phyloP scores from a whole-genome alignment of 2,888 invertebrate genomes.

The Tyria jacobaeae region DNA sequence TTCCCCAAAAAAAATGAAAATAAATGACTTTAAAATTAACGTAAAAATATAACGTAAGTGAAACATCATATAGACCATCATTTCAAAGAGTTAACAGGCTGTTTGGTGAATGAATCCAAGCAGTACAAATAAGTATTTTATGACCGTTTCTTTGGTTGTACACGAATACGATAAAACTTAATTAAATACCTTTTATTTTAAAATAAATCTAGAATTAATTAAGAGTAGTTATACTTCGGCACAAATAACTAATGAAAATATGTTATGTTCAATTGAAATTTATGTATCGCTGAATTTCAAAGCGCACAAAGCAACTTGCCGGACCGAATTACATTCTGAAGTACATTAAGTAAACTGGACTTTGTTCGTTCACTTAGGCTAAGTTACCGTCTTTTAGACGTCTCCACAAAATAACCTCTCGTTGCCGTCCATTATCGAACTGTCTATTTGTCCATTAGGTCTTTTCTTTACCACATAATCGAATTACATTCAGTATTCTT shows the following conservation, averaged over 20 bases:
- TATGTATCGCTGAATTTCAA: not conserved
- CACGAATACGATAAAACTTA: no score
- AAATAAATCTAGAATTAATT: no score
- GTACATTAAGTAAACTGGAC: conserved; percentile 1
- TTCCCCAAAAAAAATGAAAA: no score
- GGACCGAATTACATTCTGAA: conserved; percentile 5
- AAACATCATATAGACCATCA: no score
- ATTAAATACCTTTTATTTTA: no score
- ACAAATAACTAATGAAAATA: not conserved
- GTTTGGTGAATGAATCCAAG: no score
- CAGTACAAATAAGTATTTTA: no score
- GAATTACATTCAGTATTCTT: conserved; percentile 40
- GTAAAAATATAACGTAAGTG: no score
- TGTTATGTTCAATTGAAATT: not conserved
- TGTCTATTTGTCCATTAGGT: conserved; percentile 21
- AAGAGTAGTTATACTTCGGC: not conserved
- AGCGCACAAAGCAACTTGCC: not conserved
- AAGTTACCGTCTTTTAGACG: conserved; percentile 7
- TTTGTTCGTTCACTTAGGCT: conserved; percentile 2
- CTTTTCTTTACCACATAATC: conserved; percentile 37
- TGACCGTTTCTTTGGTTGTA: no score
- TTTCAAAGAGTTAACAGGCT: no score
- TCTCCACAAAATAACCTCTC: conserved; percentile 12
- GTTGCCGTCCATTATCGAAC: conserved; percentile 24
- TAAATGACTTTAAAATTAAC: no score